Evolutionary conservation across 2,888 invertebrate genomes (phyloP).

Genomic region (Drosophila paramelanica): DNA sequence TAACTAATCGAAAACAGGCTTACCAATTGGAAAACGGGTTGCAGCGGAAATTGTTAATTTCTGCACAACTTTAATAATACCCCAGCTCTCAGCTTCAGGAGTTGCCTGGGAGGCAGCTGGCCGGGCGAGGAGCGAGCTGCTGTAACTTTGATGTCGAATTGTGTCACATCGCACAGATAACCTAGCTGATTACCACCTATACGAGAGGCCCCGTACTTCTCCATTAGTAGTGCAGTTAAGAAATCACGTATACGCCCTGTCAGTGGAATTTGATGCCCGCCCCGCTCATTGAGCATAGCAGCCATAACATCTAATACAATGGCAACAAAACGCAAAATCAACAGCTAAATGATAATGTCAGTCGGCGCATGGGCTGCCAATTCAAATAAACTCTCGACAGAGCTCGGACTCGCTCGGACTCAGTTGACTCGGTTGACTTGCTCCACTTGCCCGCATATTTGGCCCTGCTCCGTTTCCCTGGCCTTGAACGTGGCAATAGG

Average conservation of each 20-base stretch:
- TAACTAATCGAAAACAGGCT: constrained; percentile 64
- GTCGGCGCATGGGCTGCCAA: constrained; percentile 33
- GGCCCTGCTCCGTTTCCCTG: constrained; percentile 42
- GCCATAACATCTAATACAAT: constrained; percentile 10
- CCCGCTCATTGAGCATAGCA: too few species aligned
- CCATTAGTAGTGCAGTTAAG: constrained; percentile 2
- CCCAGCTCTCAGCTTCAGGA: constrained; percentile 11
- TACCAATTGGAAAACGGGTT: constrained; percentile 49
- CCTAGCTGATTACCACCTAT: constrained; percentile 3
- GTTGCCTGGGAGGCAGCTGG: constrained; percentile 1
- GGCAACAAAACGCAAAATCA: background rate
- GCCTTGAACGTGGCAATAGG: constrained; percentile 49
- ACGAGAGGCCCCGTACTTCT: too few species aligned
- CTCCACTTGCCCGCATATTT: constrained; percentile 22
- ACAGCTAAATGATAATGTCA: constrained; percentile 15
- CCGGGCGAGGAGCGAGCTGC: background rate
- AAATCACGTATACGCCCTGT: constrained; percentile 54
- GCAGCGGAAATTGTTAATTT: constrained; percentile 66
- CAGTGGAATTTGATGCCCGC: constrained; percentile 24
- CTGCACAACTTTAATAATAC: constrained; percentile 33
- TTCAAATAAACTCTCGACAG: constrained; percentile 35
- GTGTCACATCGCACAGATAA: constrained; percentile 29
- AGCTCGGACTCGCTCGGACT: constrained; percentile 23
- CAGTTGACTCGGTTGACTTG: constrained; percentile 42
- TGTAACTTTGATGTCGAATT: constrained; percentile 13